Conservation (phyloP, 1,140 invertebrate species). For the Belonocnema kinseyi region DNA sequence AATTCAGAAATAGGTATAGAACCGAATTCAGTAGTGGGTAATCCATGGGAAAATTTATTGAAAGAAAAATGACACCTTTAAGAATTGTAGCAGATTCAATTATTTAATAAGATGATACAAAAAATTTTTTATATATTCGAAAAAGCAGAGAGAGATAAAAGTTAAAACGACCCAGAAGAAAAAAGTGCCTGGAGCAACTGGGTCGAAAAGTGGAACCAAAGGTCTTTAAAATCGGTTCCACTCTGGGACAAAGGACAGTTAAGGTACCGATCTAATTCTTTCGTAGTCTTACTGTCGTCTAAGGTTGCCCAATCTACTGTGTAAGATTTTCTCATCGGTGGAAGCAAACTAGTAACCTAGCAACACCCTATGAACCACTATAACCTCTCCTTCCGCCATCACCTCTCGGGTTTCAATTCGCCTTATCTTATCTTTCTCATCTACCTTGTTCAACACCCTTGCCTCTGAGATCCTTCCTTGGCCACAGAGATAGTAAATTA, state of each 20-base stretch:
- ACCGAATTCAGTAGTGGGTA: too few relatives aligned
- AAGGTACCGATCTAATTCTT: slow-evolving; percentile 48
- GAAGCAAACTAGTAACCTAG: slow-evolving; percentile 69
- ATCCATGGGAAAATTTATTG: accelerated
- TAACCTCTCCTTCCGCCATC: slow-evolving; percentile 54
- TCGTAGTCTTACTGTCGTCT: slow-evolving; percentile 46
- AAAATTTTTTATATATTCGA: too few relatives aligned
- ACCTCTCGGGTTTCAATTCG: slow-evolving; percentile 65
- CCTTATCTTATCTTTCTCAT: slow-evolving; percentile 71
- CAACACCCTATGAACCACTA: slow-evolving; percentile 68
- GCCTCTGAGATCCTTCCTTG: slow-evolving; percentile 44
- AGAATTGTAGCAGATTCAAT: too few relatives aligned
- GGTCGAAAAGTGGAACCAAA: slow-evolving; percentile 48
- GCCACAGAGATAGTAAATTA: slow-evolving; percentile 48
- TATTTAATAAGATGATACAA: too few relatives aligned
- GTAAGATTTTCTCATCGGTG: slow-evolving; percentile 44
- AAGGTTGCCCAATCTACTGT: slow-evolving; percentile 47
- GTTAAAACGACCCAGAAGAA: slow-evolving; percentile 38
- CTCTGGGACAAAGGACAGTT: slow-evolving; percentile 47
- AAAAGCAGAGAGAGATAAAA: too few relatives aligned
- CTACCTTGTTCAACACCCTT: slow-evolving; percentile 59
- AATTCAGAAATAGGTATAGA: too few relatives aligned
- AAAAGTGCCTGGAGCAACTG: slow-evolving; percentile 37
- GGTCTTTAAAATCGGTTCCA: slow-evolving; percentile 47
- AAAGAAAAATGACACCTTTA: too few relatives aligned